Percentiles rank a stretch among this genome's conserved stretches.
Conservation (phyloP, 2,797 vertebrate genomes). For the Neosilurus mollespiculum region DNA sequence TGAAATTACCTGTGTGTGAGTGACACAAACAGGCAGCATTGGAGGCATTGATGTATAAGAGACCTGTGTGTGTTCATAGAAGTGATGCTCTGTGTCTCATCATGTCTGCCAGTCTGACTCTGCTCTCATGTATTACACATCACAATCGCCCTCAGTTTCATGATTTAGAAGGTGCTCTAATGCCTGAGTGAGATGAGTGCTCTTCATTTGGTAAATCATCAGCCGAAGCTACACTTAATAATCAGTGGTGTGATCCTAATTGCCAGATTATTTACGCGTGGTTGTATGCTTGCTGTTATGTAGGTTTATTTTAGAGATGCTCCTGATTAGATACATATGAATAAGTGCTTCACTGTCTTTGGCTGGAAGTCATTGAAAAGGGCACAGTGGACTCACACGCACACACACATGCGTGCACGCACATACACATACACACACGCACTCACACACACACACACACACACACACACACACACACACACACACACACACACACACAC, state of each 20-base stretch:
- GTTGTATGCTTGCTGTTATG: neutral
- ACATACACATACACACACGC: neutral
- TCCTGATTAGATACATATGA: neutral
- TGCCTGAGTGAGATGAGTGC: conserved; percentile 3
- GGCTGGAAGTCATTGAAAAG: neutral
- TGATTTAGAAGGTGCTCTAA: neutral
- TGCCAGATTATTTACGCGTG: neutral
- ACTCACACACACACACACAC: neutral
- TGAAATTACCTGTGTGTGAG: neutral
- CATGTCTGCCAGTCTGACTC: conserved; percentile 24
- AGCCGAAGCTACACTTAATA: neutral
- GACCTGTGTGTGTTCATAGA: neutral
- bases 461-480: neutral
- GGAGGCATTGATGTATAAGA: conserved; percentile 69
- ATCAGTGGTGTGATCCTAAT: neutral
- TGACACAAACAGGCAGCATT: neutral
- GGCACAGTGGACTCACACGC: neutral
- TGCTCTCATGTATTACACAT: conserved; percentile 35
- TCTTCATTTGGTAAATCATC: neutral
- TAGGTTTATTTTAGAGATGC: neutral
- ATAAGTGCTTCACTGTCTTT: conserved; percentile 1
- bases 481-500: neutral
- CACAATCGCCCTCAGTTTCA: conserved; percentile 13
- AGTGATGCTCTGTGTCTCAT: conserved; percentile 14
- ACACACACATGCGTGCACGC: neutral